Percentiles rank a stretch among this genome's conserved stretches.
Conservation (phyloP, 2,113 vertebrate species). For the Setophaga kirtlandii region DNA sequence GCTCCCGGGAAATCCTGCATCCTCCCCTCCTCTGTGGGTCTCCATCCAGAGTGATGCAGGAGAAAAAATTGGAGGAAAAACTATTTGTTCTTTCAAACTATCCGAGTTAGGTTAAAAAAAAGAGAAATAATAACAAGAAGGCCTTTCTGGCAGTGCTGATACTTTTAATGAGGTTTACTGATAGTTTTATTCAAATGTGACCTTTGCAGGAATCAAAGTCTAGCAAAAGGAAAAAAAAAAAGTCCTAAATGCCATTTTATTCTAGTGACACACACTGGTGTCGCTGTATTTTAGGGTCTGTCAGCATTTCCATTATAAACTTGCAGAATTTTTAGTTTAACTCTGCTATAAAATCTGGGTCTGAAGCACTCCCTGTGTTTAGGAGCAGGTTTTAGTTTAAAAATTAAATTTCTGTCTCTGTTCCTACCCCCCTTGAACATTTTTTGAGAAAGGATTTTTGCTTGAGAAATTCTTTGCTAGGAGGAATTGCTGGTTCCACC, state of each 20-base stretch:
- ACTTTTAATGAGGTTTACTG: conserved; percentile 58
- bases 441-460: background rate
- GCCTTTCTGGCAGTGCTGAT: conserved; percentile 34
- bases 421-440: background rate
- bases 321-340: conserved; percentile 34
- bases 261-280: background rate
- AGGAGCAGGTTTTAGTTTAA: background rate
- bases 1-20: background rate
- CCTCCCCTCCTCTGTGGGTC: background rate
- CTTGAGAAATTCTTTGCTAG: background rate
- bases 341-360: conserved; percentile 37
- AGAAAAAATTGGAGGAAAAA: background rate
- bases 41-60: background rate
- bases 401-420: background rate
- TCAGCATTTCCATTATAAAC: conserved; percentile 19
- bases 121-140: background rate
- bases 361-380: background rate
- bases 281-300: conserved; percentile 18
- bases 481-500: background rate
- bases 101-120: background rate
- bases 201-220: conserved; percentile 51
- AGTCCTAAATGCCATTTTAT: conserved; percentile 43
- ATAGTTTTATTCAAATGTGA: conserved; percentile 65
- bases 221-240: background rate
- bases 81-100: background rate